Evolutionary conservation across 2,888 invertebrate species (phyloP).

Genomic region (Synanthedon myopaeformis): DNA sequence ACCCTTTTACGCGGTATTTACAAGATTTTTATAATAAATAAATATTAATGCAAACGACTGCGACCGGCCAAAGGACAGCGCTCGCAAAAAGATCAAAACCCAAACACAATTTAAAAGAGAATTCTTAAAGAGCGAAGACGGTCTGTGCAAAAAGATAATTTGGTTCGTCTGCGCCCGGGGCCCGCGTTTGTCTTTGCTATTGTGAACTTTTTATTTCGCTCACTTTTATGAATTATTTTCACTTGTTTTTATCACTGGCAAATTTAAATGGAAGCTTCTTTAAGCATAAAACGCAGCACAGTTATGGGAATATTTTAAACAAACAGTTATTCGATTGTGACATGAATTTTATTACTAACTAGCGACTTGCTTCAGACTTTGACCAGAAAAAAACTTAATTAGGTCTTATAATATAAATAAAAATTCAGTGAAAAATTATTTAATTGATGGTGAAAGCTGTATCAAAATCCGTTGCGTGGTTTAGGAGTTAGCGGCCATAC

Average conservation of each 20-base stretch:
- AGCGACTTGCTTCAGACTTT: too few relatives aligned
- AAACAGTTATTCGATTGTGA: too few relatives aligned
- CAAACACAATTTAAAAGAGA: constrained; percentile 66
- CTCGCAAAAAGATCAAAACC: constrained; percentile 54
- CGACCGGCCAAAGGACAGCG: constrained; percentile 52
- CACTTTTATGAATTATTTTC: constrained; percentile 65
- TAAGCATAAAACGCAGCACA: constrained; percentile 13
- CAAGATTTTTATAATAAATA: neutral
- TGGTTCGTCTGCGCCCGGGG: constrained; percentile 40
- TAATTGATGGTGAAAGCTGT: too few relatives aligned
- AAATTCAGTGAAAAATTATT: too few relatives aligned
- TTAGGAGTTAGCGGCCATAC: too few relatives aligned
- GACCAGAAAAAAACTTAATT: too few relatives aligned
- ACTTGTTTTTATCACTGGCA: constrained; percentile 56
- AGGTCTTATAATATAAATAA: too few relatives aligned
- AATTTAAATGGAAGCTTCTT: constrained; percentile 41
- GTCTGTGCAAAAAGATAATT: constrained; percentile 57
- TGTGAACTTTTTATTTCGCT: constrained; percentile 61
- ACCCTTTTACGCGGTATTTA: neutral
- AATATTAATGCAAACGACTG: constrained; percentile 50
- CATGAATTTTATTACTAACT: too few relatives aligned
- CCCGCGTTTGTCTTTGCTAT: constrained; percentile 64
- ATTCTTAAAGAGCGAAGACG: constrained; percentile 63
- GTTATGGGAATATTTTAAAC: too few relatives aligned
- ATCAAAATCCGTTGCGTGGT: too few relatives aligned